Evolutionary conservation across 1,140 invertebrate species (phyloP), one percentile per base, ranked within the genome.

Genomic region (Zophobas atratus): DNA sequence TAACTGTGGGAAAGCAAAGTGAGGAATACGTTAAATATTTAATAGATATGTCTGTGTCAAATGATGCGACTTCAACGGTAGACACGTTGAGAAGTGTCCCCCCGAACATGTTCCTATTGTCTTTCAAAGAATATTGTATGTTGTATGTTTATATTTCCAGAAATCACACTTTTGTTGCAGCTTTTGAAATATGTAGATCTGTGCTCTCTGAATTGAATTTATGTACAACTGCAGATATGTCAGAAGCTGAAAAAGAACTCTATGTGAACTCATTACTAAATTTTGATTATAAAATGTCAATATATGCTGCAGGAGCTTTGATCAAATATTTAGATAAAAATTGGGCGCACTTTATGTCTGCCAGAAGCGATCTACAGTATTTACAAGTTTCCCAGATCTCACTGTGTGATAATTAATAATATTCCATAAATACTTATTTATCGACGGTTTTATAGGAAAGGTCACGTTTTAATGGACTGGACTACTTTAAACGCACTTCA

Each of bases 281-380:
- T 85, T 92, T 94, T 82, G 88, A 90, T 49, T 91, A 90, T 76
- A 86, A 87, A 1, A 86, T 89, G n/a, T 92, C 91, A 84, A 88
- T 95, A 0, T 89, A 93, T 84, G 91, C 94, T 1, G 84, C 93
- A 8, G 94, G 94, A n/a, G 90, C 92, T 0, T 86, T 96, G 53
- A 84, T 96, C 32, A 91, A 91, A 83, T 95, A 92, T 83, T 79
- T 96, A 57, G 94, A 96, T 78, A 92, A 90, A 70, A 91, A 91
- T 82, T 92, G 92, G 88, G 88, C 89, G 83, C 85, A 88, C 39
- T 85, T 94, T 67, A n/a, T 79, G 92, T 3, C 89, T 90, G 80
- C 86, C 87, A 49, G 87, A 86, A 51, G 87, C 6, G 85, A 88
- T 78, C 86, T 92, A 0, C 85, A 90, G 35, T 91, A 93, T 77